Evolutionary conservation across 2,888 invertebrate genomes (phyloP), one percentile per base, ranked within the genome.

Genomic region (Megaustenia siamemsis): DNA sequence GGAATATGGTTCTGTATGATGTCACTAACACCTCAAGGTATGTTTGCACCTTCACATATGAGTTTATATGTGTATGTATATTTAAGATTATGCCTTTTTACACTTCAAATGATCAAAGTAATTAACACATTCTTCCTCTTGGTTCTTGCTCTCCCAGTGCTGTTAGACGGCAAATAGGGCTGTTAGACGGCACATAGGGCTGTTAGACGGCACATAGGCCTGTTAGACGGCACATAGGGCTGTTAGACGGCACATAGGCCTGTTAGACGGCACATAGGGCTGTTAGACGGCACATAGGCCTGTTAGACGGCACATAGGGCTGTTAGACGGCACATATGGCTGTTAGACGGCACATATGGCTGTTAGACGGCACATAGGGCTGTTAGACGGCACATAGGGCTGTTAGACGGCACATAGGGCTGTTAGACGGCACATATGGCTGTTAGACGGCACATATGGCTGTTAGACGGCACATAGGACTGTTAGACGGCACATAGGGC

Each of bases 1-100:
- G 98, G 98, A 92, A 95, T 99, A 0, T 99, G 99, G 99, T 99
- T 99, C 94, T 99, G 99, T 92, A 98, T 99, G 98, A 99, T 99
- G 66, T 99, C 98, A 56, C 94, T 99, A 32, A 99, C 99, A 0
- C 99, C 99, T 0, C 96, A 96, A 93, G 95, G 95, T 95, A 38
- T 24, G 32, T 18, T 0, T 1, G 28, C 5, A 24, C 24, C 5
- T 35, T 40, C 1, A 68, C 15, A 38, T 40, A 24, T 69, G 60
- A 28, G n/a, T 28, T 1, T 28, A 21, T n/a, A 21, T 60, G 60
- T 4, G 53, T 53, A 24, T 18, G 18, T 53, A 53, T 53, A 18
- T 53, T 15, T 53, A 18, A 21, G 53, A 49, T 12, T 49, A n/a
- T n/a, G n/a, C n/a, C n/a, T 6, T 6, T 49, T 10, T 49, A 49